Evolutionary conservation across 2,888 invertebrate species (phyloP).

Genomic region (Phyllotreta cruciferae): DNA sequence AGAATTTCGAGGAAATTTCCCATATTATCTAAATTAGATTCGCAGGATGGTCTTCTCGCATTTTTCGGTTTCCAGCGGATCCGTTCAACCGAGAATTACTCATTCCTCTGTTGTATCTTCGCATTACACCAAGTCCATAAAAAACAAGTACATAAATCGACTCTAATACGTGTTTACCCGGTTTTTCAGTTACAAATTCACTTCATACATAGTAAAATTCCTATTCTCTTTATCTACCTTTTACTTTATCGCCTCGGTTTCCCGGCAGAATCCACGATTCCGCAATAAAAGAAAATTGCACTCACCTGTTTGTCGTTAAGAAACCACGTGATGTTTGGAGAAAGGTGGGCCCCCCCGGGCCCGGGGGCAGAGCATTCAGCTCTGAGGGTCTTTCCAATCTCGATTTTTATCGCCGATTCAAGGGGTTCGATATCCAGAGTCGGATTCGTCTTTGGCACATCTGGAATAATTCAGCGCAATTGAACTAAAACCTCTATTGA

Average conservation of each 20-base stretch:
- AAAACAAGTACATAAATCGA: conserved; percentile 1
- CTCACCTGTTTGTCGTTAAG: conserved; percentile 60
- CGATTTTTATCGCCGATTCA: conserved; percentile 53
- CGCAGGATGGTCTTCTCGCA: too few species aligned
- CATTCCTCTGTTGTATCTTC: too few species aligned
- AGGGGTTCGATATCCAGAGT: conserved; percentile 53
- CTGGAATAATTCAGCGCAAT: conserved; percentile 47
- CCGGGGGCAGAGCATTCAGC: conserved; percentile 58
- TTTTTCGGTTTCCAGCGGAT: too few species aligned
- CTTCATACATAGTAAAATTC: conserved; percentile 15
- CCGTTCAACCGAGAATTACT: too few species aligned
- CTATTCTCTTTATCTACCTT: conserved; percentile 13
- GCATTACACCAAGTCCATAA: too few species aligned
- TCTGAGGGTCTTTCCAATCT: conserved; percentile 58
- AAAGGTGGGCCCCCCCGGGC: conserved; percentile 54
- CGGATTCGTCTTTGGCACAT: conserved; percentile 58
- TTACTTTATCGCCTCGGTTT: conserved; percentile 8
- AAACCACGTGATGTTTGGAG: conserved; percentile 61
- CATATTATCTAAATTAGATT: too few species aligned
- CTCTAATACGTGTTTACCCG: conserved; percentile 1
- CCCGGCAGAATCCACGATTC: conserved; percentile 3
- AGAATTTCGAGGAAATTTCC: neutral
- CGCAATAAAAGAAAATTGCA: conserved; percentile 11
- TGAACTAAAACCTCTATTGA: too few species aligned
- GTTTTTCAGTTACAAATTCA: neutral